Base-by-base conservation (phyloP, 1,140 invertebrate genomes). In the Oreohelix idahoensis region DNA sequence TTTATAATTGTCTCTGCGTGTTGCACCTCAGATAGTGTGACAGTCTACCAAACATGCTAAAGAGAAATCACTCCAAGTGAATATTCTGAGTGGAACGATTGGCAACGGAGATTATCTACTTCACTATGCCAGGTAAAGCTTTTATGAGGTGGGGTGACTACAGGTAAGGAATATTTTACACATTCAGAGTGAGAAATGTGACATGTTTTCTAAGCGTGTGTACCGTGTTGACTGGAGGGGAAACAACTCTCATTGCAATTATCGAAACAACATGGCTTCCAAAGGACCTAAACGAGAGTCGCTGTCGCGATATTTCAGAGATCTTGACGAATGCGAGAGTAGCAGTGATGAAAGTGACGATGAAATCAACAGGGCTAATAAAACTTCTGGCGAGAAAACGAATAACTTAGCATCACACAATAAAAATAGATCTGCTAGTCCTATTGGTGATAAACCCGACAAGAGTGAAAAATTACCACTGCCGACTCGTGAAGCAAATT, bases 221-320 rank as follows among this genome's bases (percentile, higher is more conserved):
- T n/a, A n/a, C n/a, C n/a, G n/a, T n/a, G n/a, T n/a, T 45, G 42
- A 45, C 15, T 45, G 42, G 8, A 74, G 13, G 49, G 75, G 32
- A 77, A 51, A 45, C 17, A 45, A 53, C 32, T 77, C 32, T 45
- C n/a, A 23, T 77, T 77, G 26, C 35, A 51, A 17, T 26, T 39
- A 11, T 53, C 5, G n/a, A 77, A 53, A 4, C 15, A 77, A 45
- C 1, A 77, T 77, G 49, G 42, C 49, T 77, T 45, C 49, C 75
- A 77, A 51, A 39, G 42, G 20, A 29, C 29, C 36, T 0, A 79
- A 79, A 69, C 29, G 32, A n/a, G 29, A 66, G 5, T 53, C 77
- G 1, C 32, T 79, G n/a, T 79, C 77, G 5, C 77, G 77, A 5
- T 79, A 79, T 79, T 79, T 79, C 42, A 79, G 66, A 69, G 77